Conservation (phyloP, 1,140 invertebrate species). For the Bombus waltoni region DNA sequence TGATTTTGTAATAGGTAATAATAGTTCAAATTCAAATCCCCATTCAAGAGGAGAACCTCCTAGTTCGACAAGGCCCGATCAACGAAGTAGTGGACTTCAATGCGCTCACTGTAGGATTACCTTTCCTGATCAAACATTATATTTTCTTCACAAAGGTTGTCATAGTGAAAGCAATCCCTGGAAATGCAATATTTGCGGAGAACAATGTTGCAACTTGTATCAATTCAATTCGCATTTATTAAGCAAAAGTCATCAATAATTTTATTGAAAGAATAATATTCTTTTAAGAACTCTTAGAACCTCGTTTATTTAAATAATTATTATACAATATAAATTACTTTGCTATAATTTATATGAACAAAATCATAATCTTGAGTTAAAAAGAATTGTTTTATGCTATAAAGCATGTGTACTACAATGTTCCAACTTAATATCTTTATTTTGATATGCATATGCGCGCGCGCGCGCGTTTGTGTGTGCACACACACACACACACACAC, state of each 20-base stretch:
- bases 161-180: constrained; percentile 98
- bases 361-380: background rate
- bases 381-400: background rate
- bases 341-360: background rate
- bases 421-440: background rate
- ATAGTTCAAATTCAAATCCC: constrained; percentile 67
- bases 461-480: too few species aligned
- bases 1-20: constrained; percentile 64
- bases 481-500: too few species aligned
- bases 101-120: constrained; percentile 96
- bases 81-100: constrained; percentile 84
- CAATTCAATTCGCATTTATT: constrained; percentile 98
- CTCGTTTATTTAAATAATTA: constrained; percentile 40
- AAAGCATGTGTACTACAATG: background rate
- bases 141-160: constrained; percentile 98
- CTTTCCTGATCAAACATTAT: constrained; percentile 97
- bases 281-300: background rate
- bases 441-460: background rate
- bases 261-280: constrained; percentile 28
- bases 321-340: background rate
- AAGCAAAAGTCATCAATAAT: constrained; percentile 93
- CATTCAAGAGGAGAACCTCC: constrained; percentile 79
- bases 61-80: constrained; percentile 81
- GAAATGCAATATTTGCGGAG: constrained; percentile 98
- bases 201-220: constrained; percentile 95